Percentiles rank a stretch among this genome's conserved stretches.
Evolutionary conservation across 2,888 invertebrate species (phyloP).

Genomic region (Patella depressa): DNA sequence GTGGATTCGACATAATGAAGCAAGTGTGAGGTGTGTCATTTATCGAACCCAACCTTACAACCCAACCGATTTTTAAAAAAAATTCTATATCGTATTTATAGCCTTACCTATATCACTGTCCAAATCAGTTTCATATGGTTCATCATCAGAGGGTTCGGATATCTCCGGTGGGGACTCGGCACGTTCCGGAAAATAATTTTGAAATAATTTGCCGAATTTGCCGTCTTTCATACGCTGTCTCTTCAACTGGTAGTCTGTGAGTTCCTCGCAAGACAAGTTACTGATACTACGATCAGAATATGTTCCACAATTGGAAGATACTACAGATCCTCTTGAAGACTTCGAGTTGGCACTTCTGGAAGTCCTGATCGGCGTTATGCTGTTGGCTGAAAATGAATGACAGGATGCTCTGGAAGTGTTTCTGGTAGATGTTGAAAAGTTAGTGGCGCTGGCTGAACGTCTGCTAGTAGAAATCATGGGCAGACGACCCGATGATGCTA

Average conservation of each 20-base stretch:
- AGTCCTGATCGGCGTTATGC: neutral
- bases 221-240: slow-evolving; percentile 7
- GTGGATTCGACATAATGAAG: too few species aligned
- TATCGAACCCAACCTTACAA: too few species aligned
- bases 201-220: slow-evolving; percentile 34
- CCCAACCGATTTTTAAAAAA: too few species aligned
- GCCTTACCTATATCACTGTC: slow-evolving; percentile 36
- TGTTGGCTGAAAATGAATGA: neutral
- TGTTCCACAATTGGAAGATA: neutral
- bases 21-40: too few species aligned
- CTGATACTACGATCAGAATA: neutral
- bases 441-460: neutral
- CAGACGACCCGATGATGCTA: neutral
- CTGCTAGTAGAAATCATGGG: neutral
- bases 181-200: slow-evolving; percentile 36
- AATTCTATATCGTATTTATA: too few species aligned
- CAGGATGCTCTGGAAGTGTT: neutral
- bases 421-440: neutral
- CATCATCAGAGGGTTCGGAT: slow-evolving; percentile 31
- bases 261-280: neutral
- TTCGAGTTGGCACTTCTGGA: neutral
- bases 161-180: slow-evolving; percentile 27
- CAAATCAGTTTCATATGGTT: slow-evolving; percentile 44
- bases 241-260: neutral
- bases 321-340: neutral